Percentiles rank a stretch among this genome's conserved stretches.
Conservation (phyloP, 2,888 invertebrate genomes). For the Archaeoteleia sp. region DNA sequence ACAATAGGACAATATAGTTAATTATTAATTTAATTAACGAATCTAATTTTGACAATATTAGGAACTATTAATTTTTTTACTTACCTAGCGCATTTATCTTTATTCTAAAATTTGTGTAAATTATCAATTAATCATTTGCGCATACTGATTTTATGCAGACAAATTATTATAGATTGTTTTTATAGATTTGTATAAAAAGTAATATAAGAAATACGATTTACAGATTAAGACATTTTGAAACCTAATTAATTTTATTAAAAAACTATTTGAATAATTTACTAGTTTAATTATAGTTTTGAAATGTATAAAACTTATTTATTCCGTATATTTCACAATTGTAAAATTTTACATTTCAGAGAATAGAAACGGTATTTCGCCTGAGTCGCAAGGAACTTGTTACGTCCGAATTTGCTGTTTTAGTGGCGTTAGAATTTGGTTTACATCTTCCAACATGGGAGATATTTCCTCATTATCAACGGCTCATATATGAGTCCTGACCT, state of each 20-base stretch:
- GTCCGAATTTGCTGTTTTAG: constrained; percentile 95
- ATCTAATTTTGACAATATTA: too few species aligned
- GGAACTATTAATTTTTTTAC: too few species aligned
- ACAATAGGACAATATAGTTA: too few species aligned
- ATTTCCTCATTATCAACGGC: constrained; percentile 95
- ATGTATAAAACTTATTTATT: background rate
- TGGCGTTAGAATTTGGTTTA: constrained; percentile 95
- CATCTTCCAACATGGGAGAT: constrained; percentile 94
- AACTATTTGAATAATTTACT: background rate
- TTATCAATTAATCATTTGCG: too few species aligned
- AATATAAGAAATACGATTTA: too few species aligned
- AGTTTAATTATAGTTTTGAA: background rate
- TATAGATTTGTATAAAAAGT: too few species aligned
- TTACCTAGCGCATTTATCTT: too few species aligned
- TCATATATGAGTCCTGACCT: constrained; percentile 93
- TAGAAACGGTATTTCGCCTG: constrained; percentile 91
- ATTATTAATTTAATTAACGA: constrained; percentile 11
- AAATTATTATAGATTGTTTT: too few species aligned
- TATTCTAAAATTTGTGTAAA: too few species aligned
- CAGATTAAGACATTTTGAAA: too few species aligned
- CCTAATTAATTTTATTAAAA: constrained; percentile 16
- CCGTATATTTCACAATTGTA: background rate
- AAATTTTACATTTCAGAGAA: constrained; percentile 80
- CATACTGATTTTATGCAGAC: too few species aligned
- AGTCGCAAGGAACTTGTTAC: constrained; percentile 92